Conservation (phyloP, 2,797 vertebrate genomes). For the Pachyuromys duprasi region DNA sequence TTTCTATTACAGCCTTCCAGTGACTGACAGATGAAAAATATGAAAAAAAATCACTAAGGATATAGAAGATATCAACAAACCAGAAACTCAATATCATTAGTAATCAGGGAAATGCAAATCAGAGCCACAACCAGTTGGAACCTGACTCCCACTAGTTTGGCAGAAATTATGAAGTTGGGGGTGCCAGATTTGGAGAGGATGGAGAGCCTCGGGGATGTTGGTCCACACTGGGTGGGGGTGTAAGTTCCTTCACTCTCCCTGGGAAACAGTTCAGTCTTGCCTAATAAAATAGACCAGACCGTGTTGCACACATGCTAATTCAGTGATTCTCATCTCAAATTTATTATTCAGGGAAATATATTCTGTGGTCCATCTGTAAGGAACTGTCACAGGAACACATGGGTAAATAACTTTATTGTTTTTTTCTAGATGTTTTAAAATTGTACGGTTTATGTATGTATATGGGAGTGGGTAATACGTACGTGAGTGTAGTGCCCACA, state of each 20-base stretch:
- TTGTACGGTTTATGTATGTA: neutral
- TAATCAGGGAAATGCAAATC: conserved; percentile 52
- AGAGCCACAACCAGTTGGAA: neutral
- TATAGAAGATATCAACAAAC: conserved; percentile 6
- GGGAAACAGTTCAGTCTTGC: conserved; percentile 39
- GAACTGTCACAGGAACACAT: neutral
- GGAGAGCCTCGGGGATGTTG: neutral
- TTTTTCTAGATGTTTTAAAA: neutral
- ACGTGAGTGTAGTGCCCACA: neutral
- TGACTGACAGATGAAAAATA: neutral
- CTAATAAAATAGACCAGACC: conserved; percentile 19
- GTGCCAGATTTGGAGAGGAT: conserved; percentile 15
- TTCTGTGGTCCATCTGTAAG: neutral
- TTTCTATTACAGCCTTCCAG: conserved; percentile 5
- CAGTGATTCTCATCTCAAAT: neutral
- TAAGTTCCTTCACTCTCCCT: neutral
- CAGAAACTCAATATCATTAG: conserved; percentile 15
- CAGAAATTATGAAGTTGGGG: neutral
- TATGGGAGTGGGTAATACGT: neutral
- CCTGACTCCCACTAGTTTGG: conserved; percentile 62
- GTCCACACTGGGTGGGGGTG: conserved; percentile 17
- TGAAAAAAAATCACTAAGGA: conserved; percentile 18
- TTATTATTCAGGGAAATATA: conserved; percentile 21
- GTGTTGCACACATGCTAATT: neutral
- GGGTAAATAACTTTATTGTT: neutral